Conservation (phyloP, 2,113 vertebrate genomes). For the Rattus rattus region DNA sequence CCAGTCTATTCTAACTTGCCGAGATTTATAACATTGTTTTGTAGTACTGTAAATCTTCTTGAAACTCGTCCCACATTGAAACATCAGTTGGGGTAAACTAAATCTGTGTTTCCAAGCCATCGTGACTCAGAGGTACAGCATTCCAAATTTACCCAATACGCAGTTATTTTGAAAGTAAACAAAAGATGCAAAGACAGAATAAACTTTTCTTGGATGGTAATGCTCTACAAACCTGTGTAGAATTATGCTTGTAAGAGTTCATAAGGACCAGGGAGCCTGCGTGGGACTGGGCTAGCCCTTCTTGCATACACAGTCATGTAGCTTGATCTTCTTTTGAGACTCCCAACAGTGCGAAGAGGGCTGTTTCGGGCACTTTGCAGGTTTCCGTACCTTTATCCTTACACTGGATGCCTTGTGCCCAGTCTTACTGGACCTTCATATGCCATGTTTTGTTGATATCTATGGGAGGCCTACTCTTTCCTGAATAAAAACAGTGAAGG, state of each 20-base stretch:
- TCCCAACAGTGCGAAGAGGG: background rate
- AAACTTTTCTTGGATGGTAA: background rate
- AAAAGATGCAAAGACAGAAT: background rate
- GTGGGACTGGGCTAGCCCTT: background rate
- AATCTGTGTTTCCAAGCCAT: too few relatives aligned
- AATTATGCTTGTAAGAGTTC: background rate
- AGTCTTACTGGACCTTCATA: background rate
- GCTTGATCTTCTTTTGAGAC: background rate
- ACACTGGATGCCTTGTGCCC: background rate
- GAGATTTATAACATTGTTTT: background rate
- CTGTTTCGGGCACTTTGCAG: background rate
- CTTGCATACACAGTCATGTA: background rate
- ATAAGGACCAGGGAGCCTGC: background rate
- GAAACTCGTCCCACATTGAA: background rate
- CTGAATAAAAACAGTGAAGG: background rate
- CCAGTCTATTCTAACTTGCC: too few relatives aligned
- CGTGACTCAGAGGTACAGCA: background rate
- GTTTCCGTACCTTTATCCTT: background rate
- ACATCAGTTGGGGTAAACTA: background rate
- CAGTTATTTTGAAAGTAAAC: slow-evolving; percentile 56
- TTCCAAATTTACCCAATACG: background rate
- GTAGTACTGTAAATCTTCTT: background rate
- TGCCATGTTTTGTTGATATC: background rate
- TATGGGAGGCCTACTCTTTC: background rate
- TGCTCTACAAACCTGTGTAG: background rate